These are phyloP conservation scores for Unio delphinus DNA, from an alignment of 2,888 invertebrate species.

Conservation along the genomic window DNA sequence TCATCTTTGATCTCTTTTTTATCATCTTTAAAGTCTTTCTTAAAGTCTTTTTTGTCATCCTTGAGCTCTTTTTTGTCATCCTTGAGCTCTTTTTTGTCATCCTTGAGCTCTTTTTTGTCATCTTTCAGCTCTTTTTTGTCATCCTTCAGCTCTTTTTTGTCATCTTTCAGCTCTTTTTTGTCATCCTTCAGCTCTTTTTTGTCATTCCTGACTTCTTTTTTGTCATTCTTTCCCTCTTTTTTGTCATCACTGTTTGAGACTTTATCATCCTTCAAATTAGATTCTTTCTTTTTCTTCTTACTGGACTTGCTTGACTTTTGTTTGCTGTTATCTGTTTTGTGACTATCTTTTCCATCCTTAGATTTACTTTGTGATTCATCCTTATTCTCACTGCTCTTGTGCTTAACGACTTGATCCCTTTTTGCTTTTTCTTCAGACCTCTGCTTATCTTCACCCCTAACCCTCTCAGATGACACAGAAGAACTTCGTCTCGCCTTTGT, in stretches of 20 bases:
- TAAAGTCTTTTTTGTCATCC: slow-evolving; percentile 15
- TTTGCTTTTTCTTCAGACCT: slow-evolving; percentile 10
- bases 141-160: slow-evolving; percentile 7
- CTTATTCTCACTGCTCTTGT: slow-evolving; percentile 10
- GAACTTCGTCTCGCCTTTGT: background rate
- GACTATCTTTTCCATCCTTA: slow-evolving; percentile 7
- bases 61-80: slow-evolving; percentile 9
- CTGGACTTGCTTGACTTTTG: slow-evolving; percentile 3
- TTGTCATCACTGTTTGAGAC: slow-evolving; percentile 19
- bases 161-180: slow-evolving; percentile 11
- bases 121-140: slow-evolving; percentile 11
- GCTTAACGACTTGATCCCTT: slow-evolving; percentile 6
- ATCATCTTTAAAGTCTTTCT: slow-evolving; percentile 10
- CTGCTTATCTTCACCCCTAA: slow-evolving; percentile 5
- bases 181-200: slow-evolving; percentile 10
- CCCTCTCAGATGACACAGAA: too few relatives aligned
- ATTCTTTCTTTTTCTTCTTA: slow-evolving; percentile 7
- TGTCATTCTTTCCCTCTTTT: slow-evolving; percentile 19
- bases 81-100: slow-evolving; percentile 8
- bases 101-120: slow-evolving; percentile 9
- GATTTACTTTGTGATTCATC: slow-evolving; percentile 11
- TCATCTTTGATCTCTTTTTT: slow-evolving; percentile 16
- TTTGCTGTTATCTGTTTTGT: slow-evolving; percentile 11
- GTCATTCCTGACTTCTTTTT: slow-evolving; percentile 14
- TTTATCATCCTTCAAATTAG: slow-evolving; percentile 10